phyloP scores from a whole-genome alignment of 37 sponge, comb jelly and placozoan species.

The Halisarca cf. caerulea region DNA sequence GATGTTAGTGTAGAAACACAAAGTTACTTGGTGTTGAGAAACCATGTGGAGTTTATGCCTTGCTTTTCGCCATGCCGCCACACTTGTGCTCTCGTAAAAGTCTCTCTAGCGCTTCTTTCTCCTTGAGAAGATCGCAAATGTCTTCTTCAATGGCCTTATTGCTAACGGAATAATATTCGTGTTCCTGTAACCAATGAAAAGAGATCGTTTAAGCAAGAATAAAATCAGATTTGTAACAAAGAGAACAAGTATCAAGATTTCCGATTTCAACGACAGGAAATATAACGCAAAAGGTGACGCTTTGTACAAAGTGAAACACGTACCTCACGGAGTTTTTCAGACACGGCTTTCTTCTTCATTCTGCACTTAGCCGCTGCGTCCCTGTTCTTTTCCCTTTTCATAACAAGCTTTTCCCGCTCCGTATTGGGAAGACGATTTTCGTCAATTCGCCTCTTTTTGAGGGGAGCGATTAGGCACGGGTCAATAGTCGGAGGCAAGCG shows the following conservation, averaged over 20 bases:
- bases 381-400: slow-evolving; percentile 94
- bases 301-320: not conserved
- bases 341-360: slow-evolving; percentile 78
- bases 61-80: not conserved
- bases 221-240: no score
- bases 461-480: slow-evolving; percentile 58
- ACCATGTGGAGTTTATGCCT: no score
- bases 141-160: slow-evolving; percentile 8
- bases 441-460: slow-evolving; percentile 80
- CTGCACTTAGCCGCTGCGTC: slow-evolving; percentile 97
- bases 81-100: slow-evolving; percentile 14
- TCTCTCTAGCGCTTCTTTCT: slow-evolving; percentile 13
- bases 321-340: slow-evolving; percentile 31
- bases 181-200: not conserved
- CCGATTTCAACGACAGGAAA: no score
- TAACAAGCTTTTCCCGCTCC: slow-evolving; percentile 77
- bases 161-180: not conserved
- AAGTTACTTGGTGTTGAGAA: no score
- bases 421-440: slow-evolving; percentile 61
- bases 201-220: no score
- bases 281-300: not conserved
- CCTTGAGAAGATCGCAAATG: not conserved
- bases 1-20: no score
- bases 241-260: no score
- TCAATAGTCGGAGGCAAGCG: slow-evolving; percentile 7